These are phyloP conservation scores for Mirza zaza DNA, from an alignment of 2,113 vertebrate genomes.

Conservation along the genomic window DNA sequence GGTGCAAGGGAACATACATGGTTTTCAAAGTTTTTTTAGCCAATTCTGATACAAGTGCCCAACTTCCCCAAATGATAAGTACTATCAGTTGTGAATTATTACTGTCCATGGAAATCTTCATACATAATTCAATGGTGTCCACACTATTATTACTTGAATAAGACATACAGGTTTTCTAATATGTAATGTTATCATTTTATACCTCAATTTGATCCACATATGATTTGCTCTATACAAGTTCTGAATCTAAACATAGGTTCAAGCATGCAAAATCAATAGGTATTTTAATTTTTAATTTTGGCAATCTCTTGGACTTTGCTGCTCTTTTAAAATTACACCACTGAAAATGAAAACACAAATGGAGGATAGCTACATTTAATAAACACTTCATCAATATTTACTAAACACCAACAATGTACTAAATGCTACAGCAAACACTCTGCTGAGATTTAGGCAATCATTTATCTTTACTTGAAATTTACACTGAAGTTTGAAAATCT, in stretches of 20 bases:
- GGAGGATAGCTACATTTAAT: constrained; percentile 55
- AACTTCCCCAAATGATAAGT: not conserved
- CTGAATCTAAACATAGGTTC: not conserved
- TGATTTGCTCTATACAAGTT: not conserved
- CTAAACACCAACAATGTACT: not conserved
- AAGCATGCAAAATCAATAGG: constrained; percentile 69
- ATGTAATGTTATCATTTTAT: not conserved
- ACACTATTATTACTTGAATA: constrained; percentile 5
- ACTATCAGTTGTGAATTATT: not conserved
- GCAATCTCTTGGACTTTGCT: constrained; percentile 60
- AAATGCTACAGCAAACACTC: not conserved
- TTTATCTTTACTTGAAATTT: constrained; percentile 42
- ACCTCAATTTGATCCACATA: not conserved
- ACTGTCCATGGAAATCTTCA: not conserved
- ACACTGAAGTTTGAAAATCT: constrained; percentile 38
- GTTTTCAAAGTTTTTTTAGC: constrained; percentile 15
- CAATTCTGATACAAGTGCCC: not conserved
- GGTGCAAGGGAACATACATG: not conserved
- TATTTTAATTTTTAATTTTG: constrained; percentile 65
- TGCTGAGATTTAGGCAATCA: not conserved
- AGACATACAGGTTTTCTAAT: not conserved
- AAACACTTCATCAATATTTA: not conserved
- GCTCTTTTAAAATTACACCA: constrained; percentile 16
- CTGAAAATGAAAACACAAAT: constrained; percentile 51
- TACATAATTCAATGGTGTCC: not conserved